Evolutionary conservation across 2,888 invertebrate genomes (phyloP), one percentile per base, ranked within the genome.

Genomic region (Lordiphosa andalusiaca): DNA sequence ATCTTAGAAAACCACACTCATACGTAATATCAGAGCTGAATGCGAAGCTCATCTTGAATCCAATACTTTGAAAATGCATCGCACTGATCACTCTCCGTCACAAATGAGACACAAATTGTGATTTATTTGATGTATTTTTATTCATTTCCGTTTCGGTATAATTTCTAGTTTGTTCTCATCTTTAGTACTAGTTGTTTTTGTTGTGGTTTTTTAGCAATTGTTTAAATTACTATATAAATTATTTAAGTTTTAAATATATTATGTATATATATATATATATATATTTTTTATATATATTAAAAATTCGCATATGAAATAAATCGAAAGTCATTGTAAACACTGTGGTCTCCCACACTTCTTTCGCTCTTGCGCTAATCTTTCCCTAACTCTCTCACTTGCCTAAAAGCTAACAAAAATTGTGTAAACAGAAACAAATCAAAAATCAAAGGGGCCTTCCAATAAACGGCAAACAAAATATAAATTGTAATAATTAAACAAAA

Each of bases 81-180:
- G 6, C 6, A 23, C 23, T 23, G 6, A 23, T 23, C 6, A 23
- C 23, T 23, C 4, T 39, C 19, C 19, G n/a, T 4, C 3, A 3
- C 10, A 5, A 40, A 40, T 9, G 21, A 40, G n/a, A n/a, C 21
- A 40, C 10, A 19, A 6, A 13, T 16, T 47, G 48, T 62, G 58
- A 62, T 72, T 84, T 77, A 83, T 78, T 75, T 78, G 63, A 83
- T 80, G 77, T 83, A 80, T 81, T 75, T 73, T 70, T 72, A 71
- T 85, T 85, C 86, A 85, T 83, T 84, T 86, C 86, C 85, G 81
- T 83, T 85, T 84, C 86, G 85, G 86, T 85, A 81, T 86, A 86
- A 85, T 84, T 86, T 84, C 83, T 86, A 86, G 86, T 85, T 84
- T 86, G 82, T 86, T 84, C 83, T 71, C 84, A 37, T 63, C 59